Percentiles rank a stretch among this genome's conserved stretches.
phyloP scores from a whole-genome alignment of 2,888 invertebrate species.

The Merodon equestris region DNA sequence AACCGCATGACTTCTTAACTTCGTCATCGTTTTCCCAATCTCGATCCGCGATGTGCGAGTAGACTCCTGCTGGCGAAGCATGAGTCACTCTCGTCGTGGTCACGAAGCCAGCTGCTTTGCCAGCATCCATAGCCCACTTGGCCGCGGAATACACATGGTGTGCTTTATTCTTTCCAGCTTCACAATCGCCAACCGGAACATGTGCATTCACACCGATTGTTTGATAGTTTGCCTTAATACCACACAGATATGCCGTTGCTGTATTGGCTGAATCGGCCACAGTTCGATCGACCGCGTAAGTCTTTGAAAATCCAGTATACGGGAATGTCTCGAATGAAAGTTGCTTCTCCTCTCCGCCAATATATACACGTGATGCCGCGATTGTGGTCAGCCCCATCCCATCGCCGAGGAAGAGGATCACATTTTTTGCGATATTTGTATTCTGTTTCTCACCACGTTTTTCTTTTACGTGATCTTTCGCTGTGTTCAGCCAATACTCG shows the following conservation, averaged over 20 bases:
- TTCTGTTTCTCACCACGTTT: constrained; percentile 73
- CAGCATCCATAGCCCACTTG: constrained; percentile 85
- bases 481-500: constrained; percentile 74
- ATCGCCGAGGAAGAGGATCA: constrained; percentile 92
- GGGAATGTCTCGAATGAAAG: constrained; percentile 89
- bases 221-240: constrained; percentile 88
- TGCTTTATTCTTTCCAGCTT: constrained; percentile 80
- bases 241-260: constrained; percentile 88
- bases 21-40: constrained; percentile 86
- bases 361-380: constrained; percentile 86
- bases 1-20: constrained; percentile 78
- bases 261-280: constrained; percentile 92
- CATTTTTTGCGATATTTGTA: constrained; percentile 84
- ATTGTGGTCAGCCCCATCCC: constrained; percentile 92
- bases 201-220: constrained; percentile 87
- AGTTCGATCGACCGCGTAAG: constrained; percentile 86
- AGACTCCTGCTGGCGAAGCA: constrained; percentile 86
- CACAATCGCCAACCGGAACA: constrained; percentile 83
- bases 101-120: constrained; percentile 84
- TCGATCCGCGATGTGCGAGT: constrained; percentile 83
- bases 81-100: constrained; percentile 90
- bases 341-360: constrained; percentile 87
- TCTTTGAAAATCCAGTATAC: constrained; percentile 85
- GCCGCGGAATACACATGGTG: constrained; percentile 85
- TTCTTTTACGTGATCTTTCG: constrained; percentile 72